Percentiles rank a stretch among this genome's conserved stretches.
Conservation (phyloP, 2,113 vertebrate genomes). For the Aspiorhynchus laticeps region DNA sequence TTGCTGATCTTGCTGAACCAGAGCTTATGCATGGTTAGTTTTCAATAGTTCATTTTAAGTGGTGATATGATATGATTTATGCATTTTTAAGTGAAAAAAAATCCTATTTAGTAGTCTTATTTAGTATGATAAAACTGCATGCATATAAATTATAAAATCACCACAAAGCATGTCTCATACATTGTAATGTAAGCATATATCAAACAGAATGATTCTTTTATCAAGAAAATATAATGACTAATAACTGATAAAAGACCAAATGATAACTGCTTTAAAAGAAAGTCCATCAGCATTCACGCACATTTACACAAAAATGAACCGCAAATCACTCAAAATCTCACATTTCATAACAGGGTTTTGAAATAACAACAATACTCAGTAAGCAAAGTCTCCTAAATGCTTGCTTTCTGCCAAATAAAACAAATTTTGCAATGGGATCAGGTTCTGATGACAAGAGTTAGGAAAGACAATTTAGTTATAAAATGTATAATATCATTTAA, state of each 20-base stretch:
- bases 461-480: conserved; percentile 87
- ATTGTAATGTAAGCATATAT: background rate
- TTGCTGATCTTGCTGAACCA: background rate
- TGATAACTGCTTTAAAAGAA: background rate
- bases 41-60: background rate
- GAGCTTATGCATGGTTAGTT: background rate
- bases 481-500: conserved; percentile 82
- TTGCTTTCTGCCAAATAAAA: conserved; percentile 80
- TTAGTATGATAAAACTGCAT: background rate
- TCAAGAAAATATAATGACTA: background rate
- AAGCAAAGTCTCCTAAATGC: conserved; percentile 65
- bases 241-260: background rate
- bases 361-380: conserved; percentile 58
- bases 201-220: background rate
- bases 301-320: conserved; percentile 43
- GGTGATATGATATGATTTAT: background rate
- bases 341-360: conserved; percentile 49
- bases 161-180: background rate
- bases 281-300: background rate
- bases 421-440: conserved; percentile 84
- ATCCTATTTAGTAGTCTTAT: too few species aligned
- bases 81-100: too few species aligned
- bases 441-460: conserved; percentile 80
- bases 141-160: background rate
- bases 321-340: conserved; percentile 61